These are phyloP conservation scores for Picus viridis DNA, from an alignment of 2,797 vertebrate genomes.

Conservation along the genomic window DNA sequence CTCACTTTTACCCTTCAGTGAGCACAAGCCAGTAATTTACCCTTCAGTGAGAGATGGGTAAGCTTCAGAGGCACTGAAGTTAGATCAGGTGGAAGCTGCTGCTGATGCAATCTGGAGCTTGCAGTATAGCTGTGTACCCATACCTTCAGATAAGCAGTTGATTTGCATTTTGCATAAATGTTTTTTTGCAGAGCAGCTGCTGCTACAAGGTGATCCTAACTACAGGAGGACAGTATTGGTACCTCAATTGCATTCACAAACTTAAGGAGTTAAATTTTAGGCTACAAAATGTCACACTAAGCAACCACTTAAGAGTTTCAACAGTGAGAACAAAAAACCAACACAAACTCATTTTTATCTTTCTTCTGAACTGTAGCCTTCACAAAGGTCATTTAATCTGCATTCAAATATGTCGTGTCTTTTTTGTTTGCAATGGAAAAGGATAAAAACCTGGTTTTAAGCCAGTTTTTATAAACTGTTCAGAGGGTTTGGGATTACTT, in stretches of 20 bases:
- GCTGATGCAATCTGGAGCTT: not conserved
- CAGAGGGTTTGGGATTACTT: not conserved
- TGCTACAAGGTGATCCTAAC: not conserved
- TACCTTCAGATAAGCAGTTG: not conserved
- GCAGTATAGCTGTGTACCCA: not conserved
- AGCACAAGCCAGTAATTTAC: constrained; percentile 16
- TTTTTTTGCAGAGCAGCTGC: not conserved
- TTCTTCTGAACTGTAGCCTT: not conserved
- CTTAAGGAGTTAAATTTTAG: not conserved
- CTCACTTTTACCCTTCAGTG: constrained; percentile 23
- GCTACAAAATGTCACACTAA: not conserved
- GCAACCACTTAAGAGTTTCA: not conserved
- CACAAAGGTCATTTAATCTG: not conserved
- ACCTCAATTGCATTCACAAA: not conserved
- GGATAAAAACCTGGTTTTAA: not conserved
- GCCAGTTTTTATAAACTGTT: not conserved
- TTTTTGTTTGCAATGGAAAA: not conserved
- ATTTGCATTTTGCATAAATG: not conserved
- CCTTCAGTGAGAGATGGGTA: not conserved
- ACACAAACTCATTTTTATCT: not conserved
- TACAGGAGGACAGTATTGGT: not conserved
- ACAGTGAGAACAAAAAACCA: not conserved
- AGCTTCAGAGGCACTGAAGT: not conserved
- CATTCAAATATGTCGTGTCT: not conserved
- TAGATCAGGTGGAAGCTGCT: not conserved